phyloP scores from a whole-genome alignment of 2,797 vertebrate genomes.

The Gallinago stenura region DNA sequence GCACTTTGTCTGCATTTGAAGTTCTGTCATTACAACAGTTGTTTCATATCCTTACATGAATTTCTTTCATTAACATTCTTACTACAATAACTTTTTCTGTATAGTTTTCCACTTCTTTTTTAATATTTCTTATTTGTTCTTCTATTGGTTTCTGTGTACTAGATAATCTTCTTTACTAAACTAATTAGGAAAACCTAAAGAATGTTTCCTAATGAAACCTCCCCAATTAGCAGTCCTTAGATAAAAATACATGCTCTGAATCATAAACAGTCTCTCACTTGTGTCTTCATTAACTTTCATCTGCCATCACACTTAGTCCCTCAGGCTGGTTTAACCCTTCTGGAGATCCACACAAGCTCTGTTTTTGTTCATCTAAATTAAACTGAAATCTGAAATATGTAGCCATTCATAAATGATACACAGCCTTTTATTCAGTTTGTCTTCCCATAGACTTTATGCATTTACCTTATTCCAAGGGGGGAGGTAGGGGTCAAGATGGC shows the following conservation, averaged over 20 bases:
- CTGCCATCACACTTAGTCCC: not conserved
- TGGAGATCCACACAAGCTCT: not conserved
- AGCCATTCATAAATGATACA: not conserved
- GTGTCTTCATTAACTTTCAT: not conserved
- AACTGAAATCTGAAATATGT: not conserved
- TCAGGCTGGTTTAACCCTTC: not conserved
- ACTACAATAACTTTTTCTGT: not conserved
- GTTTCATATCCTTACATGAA: not conserved
- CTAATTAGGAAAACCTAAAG: not conserved
- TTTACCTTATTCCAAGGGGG: not conserved
- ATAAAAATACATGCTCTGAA: not conserved
- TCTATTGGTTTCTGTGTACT: not conserved
- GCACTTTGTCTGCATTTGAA: not conserved
- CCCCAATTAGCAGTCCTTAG: not conserved
- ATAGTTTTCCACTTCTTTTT: not conserved
- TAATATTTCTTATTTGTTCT: not conserved
- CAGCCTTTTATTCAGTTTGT: not conserved
- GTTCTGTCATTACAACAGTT: not conserved
- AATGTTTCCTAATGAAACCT: not conserved
- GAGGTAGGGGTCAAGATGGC: not conserved
- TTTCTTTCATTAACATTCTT: not conserved
- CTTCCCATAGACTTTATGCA: not conserved
- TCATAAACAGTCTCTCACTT: not conserved
- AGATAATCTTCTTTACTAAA: not conserved
- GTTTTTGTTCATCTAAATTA: not conserved